Base-by-base conservation (phyloP, 2,888 invertebrate species). In the Anorthoa munda region DNA sequence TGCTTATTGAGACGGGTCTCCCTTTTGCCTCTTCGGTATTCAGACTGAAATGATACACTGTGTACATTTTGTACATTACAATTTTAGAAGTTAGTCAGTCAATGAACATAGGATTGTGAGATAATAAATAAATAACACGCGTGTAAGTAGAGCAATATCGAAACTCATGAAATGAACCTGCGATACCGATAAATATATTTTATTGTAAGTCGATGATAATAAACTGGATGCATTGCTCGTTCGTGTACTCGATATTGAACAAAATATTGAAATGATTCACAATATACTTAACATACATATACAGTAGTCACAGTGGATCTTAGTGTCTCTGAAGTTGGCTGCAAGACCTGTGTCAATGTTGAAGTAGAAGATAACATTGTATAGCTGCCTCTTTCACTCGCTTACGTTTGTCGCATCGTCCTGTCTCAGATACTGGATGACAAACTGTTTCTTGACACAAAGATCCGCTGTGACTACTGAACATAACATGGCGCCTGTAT, bases 191-290 rank as follows among this genome's bases (percentile, higher is more conserved):
- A 68, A 46, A 50, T 21, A 53, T 59, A 59, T 68, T 77, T 45
- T 67, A 67, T 60, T 53, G 46, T 21, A 75, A 58, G 21, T 66
- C 21, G 26, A 45, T 75, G 21, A 50, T 58, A 65, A 65, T 56
- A 48, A 59, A 58, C 26, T 45, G n/a, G n/a, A 13, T 26, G 23
- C n/a, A 12, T 70, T 46, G 51, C 45, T 23, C 18, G 72, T n/a
- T 50, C n/a, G 9, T 46, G n/a, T 23, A 17, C n/a, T 39, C 9
- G n/a, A 39, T 31, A n/a, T 18, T 45, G 53, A 26, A 17, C 46
- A 53, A 70, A 53, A 31, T 46, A 26, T 55, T 48, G n/a, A 39
- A 75, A n/a, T 55, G 23, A 59, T 46, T 51, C 13, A 9, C 9
- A 39, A 1, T 39, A 39, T 39, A 39, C 9, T 9, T 39, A 39